Conservation (phyloP, 2,888 invertebrate species). For the Lumbricus terrestris region DNA sequence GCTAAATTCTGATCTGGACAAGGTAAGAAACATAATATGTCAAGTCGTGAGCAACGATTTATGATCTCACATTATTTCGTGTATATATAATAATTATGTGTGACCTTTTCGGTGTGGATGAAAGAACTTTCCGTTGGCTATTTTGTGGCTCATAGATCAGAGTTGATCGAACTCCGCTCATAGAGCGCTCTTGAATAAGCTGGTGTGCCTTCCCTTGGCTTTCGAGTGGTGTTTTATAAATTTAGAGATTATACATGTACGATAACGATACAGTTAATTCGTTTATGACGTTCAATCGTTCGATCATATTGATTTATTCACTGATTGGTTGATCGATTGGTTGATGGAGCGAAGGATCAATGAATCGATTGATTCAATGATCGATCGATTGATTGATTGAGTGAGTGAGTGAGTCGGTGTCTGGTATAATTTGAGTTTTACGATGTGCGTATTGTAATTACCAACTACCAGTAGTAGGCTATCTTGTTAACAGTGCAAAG, state of each 20-base stretch:
- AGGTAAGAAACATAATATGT: not conserved
- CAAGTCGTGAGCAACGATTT: not conserved
- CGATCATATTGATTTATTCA: not conserved
- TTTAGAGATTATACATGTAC: too few species aligned
- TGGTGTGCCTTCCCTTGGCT: too few species aligned
- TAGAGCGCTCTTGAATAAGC: too few species aligned
- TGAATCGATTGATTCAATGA: not conserved
- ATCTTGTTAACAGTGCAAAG: conserved; percentile 22
- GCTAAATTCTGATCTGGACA: conserved; percentile 91
- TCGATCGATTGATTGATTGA: not conserved
- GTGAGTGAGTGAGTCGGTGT: not conserved
- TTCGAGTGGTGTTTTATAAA: too few species aligned
- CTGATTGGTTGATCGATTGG: not conserved
- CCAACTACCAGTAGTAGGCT: not conserved
- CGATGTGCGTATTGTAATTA: not conserved
- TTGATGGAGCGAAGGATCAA: not conserved
- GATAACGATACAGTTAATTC: too few species aligned
- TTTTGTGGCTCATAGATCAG: not conserved
- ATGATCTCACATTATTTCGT: not conserved
- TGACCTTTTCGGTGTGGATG: not conserved
- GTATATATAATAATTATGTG: too few species aligned
- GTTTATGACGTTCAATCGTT: not conserved
- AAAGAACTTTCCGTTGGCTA: too few species aligned
- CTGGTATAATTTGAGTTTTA: not conserved
- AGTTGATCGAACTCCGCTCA: not conserved